Percentiles rank a stretch among this genome's conserved stretches.
These are phyloP conservation scores for Dicerorhinus sumatrensis DNA, from an alignment of 2,113 vertebrate genomes.

Conservation along the genomic window DNA sequence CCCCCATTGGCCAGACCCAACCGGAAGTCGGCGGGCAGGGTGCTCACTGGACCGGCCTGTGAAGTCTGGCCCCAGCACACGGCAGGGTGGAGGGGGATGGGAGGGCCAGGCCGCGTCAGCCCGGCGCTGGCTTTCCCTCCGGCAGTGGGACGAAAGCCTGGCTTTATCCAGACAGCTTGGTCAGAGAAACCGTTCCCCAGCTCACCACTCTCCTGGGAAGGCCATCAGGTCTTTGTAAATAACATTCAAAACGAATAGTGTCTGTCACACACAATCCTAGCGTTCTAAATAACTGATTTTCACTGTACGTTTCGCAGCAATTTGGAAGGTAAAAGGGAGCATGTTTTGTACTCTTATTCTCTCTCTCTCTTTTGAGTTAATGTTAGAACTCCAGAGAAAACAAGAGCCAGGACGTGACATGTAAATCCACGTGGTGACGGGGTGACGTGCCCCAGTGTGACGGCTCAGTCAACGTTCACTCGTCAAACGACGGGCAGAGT, in stretches of 20 bases:
- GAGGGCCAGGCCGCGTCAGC: neutral
- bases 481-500: neutral
- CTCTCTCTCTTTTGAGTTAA: neutral
- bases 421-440: neutral
- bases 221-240: neutral
- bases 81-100: neutral
- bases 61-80: neutral
- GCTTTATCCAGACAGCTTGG: neutral
- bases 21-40: neutral
- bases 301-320: neutral
- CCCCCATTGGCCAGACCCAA: neutral
- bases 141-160: neutral
- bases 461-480: neutral
- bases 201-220: neutral
- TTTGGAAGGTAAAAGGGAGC: neutral
- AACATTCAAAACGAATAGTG: neutral
- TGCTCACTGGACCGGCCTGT: neutral
- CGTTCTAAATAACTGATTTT: neutral
- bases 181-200: neutral
- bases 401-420: neutral
- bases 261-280: neutral
- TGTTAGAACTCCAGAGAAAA: neutral
- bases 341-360: neutral
- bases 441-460: neutral
- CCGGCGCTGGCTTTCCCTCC: neutral